Conservation (phyloP, 2,113 vertebrate genomes). For the Taurulus bubalis region DNA sequence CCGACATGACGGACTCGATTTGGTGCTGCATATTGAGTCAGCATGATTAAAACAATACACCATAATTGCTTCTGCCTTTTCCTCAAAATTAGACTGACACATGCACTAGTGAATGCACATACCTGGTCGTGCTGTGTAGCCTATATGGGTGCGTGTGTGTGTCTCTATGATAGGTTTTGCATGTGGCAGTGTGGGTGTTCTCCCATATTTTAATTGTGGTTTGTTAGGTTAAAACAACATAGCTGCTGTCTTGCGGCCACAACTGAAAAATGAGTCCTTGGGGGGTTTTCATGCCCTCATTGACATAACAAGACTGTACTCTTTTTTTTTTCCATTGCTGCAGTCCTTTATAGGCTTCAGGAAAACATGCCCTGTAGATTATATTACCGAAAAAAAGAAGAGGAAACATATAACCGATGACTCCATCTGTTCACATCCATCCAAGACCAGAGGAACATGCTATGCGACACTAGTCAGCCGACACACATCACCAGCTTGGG, state of each 20-base stretch:
- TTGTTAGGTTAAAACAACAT: constrained; percentile 12
- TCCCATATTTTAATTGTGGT: constrained; percentile 51
- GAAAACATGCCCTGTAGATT: background rate
- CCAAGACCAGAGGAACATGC: constrained; percentile 53
- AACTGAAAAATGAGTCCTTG: constrained; percentile 50
- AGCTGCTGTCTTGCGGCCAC: constrained; percentile 42
- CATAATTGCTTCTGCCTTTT: background rate
- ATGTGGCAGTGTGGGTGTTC: constrained; percentile 51
- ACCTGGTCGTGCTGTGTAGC: constrained; percentile 25
- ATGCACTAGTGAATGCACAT: constrained; percentile 23
- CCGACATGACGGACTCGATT: background rate
- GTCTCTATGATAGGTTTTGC: background rate
- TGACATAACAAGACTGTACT: constrained; percentile 42
- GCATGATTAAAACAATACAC: constrained; percentile 5
- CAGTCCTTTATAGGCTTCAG: constrained; percentile 40
- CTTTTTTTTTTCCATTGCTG: constrained; percentile 23
- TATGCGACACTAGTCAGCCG: constrained; percentile 78
- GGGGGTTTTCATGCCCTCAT: constrained; percentile 16
- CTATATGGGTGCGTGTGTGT: background rate
- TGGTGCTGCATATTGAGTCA: constrained; percentile 17
- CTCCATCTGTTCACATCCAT: constrained; percentile 22
- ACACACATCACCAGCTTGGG: constrained; percentile 36
- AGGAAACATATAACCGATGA: background rate
- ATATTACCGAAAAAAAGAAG: background rate
- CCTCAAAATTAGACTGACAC: constrained; percentile 13